Base-by-base conservation (phyloP, 92 coral and sea anemone species). In the Epizoanthus stellaris region DNA sequence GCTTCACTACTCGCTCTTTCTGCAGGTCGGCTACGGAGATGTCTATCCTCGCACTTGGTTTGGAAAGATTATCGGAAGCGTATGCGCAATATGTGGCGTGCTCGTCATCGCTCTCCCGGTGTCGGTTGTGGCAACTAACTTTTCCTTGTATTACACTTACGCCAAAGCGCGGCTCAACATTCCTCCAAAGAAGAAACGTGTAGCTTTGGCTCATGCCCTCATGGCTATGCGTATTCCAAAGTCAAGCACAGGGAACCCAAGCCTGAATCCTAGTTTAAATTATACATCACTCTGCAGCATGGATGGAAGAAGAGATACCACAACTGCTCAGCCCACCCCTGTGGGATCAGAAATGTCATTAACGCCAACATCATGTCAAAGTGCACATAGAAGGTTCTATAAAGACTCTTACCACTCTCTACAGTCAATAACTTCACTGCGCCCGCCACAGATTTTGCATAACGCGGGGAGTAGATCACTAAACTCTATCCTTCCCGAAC, bases 61-160 rank as follows among this genome's bases (percentile, higher is more conserved):
- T 57, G 99, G 99, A 59, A 93, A 96, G 88, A 85, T 93, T 67
- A 93, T 96, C 38, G 99, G 99, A 15, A 95, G 99, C 84, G 93
- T 95, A 54, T 96, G 99, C 64, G 99, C 99, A 42, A 89, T 96
- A 80, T 96, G 94, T 81, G 99, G 99, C n/a, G 99, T 96, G 49
- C 89, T 96, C 39, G 99, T 96, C 81, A 96, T 96, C 42, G 99
- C 99, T 16, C 91, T 96, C 15, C 99, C 99, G 16, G 99, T 96
- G 30, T 96, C 99, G 23, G 99, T 96, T 34, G 95, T 96, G 16
- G 98, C 97, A 9, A 96, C 98, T 20, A 96, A 96, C 95, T 96
- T 96, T 67, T 91, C 95, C 9, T 75, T 96, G 79, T 96, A 91
- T 80, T 96, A 96, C 92, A 96, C 99, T 30, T 96, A 96, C 76